Conservation (phyloP, 2,113 vertebrate species). For the Odontesthes bonariensis region DNA sequence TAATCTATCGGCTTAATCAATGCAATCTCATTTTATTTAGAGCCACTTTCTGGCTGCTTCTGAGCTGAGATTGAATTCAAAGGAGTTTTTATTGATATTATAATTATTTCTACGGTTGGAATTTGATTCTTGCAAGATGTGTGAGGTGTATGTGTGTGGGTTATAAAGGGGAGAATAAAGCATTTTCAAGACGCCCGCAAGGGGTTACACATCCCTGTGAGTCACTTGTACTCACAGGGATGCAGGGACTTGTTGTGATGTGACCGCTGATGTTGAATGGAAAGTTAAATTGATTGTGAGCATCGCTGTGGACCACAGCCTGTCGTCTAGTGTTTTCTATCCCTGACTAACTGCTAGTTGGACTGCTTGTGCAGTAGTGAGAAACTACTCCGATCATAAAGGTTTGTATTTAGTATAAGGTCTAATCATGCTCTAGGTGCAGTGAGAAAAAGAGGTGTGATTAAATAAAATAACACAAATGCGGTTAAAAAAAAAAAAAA, state of each 20-base stretch:
- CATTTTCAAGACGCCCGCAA: not conserved
- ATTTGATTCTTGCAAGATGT: slow-evolving; percentile 18
- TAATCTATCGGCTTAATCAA: slow-evolving; percentile 62
- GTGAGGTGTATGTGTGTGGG: not conserved
- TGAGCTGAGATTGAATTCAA: slow-evolving; percentile 34
- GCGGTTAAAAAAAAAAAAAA: not conserved
- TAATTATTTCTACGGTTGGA: slow-evolving; percentile 48
- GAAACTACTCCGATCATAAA: slow-evolving; percentile 56
- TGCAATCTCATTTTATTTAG: slow-evolving; percentile 58
- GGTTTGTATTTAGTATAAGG: slow-evolving; percentile 8
- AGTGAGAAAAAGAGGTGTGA: not conserved
- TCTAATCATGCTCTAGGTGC: not conserved
- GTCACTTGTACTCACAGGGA: not conserved
- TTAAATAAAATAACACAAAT: not conserved
- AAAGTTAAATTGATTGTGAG: slow-evolving; percentile 70
- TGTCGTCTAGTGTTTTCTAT: slow-evolving; percentile 56
- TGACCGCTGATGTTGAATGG: slow-evolving; percentile 52
- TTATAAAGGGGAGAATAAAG: slow-evolving; percentile 7
- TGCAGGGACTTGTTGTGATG: slow-evolving; percentile 53
- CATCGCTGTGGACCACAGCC: slow-evolving; percentile 34
- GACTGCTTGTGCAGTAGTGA: slow-evolving; percentile 56
- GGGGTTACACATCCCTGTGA: not conserved
- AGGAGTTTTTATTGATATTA: slow-evolving; percentile 59
- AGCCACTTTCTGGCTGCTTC: slow-evolving; percentile 12
- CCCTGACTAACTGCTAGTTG: slow-evolving; percentile 63